phyloP scores from a whole-genome alignment of 2,888 invertebrate species.

The Hipparchia sbordonii region DNA sequence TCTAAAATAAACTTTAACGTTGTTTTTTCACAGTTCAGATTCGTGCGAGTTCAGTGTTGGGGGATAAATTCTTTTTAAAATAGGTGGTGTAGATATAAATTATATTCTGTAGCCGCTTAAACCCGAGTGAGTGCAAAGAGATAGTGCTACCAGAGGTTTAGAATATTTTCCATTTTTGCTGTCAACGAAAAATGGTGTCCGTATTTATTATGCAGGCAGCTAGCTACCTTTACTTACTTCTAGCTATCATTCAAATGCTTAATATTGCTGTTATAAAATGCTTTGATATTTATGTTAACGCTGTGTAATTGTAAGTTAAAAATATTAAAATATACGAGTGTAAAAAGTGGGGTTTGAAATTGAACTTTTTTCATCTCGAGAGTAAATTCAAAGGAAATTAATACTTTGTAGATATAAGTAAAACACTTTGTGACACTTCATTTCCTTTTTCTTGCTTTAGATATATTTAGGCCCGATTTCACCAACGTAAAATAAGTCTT shows the following conservation, averaged over 20 bases:
- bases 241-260: constrained; percentile 35
- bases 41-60: constrained; percentile 17
- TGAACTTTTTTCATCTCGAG: background rate
- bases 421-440: too few relatives aligned
- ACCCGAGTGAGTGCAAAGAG: constrained; percentile 50
- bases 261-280: constrained; percentile 30
- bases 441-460: too few relatives aligned
- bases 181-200: constrained; percentile 49
- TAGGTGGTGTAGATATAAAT: constrained; percentile 49
- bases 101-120: constrained; percentile 52
- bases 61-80: constrained; percentile 45
- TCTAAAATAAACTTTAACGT: constrained; percentile 26
- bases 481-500: too few relatives aligned
- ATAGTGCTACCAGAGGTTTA: constrained; percentile 50
- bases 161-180: constrained; percentile 52
- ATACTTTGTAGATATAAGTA: background rate
- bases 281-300: constrained; percentile 19
- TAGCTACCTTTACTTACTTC: constrained; percentile 32
- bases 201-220: constrained; percentile 45
- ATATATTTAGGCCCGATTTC: too few relatives aligned
- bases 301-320: background rate
- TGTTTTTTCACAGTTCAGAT: constrained; percentile 28
- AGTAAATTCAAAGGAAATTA: background rate
- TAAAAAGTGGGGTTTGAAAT: background rate
- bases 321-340: background rate